Conservation (phyloP, 2,888 invertebrate species). For the Sthenelais limicola region DNA sequence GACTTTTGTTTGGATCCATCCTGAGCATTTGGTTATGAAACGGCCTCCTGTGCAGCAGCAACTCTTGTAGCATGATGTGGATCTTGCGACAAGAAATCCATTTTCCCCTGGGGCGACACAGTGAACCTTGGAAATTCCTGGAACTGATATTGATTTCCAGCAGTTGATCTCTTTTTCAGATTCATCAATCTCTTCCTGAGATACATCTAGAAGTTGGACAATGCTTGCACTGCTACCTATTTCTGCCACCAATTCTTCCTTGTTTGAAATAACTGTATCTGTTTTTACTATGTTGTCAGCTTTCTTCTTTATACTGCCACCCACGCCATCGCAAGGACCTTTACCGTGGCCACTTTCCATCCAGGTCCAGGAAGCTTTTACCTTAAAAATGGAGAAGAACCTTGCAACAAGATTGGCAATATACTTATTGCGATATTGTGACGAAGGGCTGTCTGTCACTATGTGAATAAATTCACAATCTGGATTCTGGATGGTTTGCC, state of each 20-base stretch:
- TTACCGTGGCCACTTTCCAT: slow-evolving; percentile 17
- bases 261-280: neutral
- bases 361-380: neutral
- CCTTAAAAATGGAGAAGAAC: neutral
- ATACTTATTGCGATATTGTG: slow-evolving; percentile 1
- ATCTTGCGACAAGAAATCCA: neutral
- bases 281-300: neutral
- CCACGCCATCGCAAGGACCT: slow-evolving; percentile 21
- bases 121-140: neutral
- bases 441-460: slow-evolving; percentile 1
- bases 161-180: neutral
- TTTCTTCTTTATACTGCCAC: neutral
- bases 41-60: neutral
- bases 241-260: neutral
- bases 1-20: no score
- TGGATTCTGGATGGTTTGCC: neutral
- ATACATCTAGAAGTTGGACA: neutral
- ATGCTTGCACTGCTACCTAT: neutral
- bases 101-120: neutral
- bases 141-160: neutral
- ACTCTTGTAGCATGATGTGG: neutral
- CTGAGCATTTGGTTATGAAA: neutral
- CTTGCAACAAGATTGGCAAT: neutral
- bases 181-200: neutral
- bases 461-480: neutral